Percentiles rank a stretch among this genome's conserved stretches.
Conservation (phyloP, 1,140 invertebrate genomes). For the Sycophaga agraensis region DNA sequence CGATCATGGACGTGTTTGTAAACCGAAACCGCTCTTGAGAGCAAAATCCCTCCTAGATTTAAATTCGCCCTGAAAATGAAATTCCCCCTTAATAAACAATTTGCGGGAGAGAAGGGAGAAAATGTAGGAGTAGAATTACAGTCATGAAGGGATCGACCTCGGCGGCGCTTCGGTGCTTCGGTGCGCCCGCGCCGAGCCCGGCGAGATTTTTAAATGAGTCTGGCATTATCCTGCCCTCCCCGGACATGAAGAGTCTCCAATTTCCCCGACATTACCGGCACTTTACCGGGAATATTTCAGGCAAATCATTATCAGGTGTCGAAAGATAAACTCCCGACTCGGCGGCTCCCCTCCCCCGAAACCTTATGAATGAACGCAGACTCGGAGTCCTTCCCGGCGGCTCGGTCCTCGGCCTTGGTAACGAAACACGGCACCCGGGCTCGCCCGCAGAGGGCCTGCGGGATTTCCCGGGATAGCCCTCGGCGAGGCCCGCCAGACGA, state of each 20-base stretch:
- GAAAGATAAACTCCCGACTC: slow-evolving; percentile 10
- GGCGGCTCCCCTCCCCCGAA: neutral
- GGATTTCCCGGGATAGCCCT: too few relatives aligned
- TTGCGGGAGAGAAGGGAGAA: neutral
- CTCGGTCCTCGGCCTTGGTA: too few relatives aligned
- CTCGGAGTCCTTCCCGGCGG: too few relatives aligned
- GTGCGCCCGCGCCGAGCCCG: too few relatives aligned
- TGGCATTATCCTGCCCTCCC: neutral
- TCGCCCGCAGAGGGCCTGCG: too few relatives aligned
- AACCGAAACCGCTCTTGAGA: too few relatives aligned
- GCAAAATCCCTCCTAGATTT: neutral
- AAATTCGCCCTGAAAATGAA: neutral
- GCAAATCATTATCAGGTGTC: slow-evolving; percentile 10
- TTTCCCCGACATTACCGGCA: neutral
- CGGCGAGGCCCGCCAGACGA: too few relatives aligned
- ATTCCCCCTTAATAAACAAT: slow-evolving; percentile 7
- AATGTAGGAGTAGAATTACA: slow-evolving; percentile 17
- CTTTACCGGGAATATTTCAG: slow-evolving; percentile 10
- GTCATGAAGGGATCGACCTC: neutral
- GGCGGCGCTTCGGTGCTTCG: neutral
- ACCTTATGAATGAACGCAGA: slow-evolving; percentile 8
- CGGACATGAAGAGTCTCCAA: slow-evolving; percentile 12
- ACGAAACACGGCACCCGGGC: too few relatives aligned
- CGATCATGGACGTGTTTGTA: too few relatives aligned
- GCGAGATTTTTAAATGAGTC: neutral